Conservation (phyloP, 2,113 vertebrate species). For the Columba janthina region DNA sequence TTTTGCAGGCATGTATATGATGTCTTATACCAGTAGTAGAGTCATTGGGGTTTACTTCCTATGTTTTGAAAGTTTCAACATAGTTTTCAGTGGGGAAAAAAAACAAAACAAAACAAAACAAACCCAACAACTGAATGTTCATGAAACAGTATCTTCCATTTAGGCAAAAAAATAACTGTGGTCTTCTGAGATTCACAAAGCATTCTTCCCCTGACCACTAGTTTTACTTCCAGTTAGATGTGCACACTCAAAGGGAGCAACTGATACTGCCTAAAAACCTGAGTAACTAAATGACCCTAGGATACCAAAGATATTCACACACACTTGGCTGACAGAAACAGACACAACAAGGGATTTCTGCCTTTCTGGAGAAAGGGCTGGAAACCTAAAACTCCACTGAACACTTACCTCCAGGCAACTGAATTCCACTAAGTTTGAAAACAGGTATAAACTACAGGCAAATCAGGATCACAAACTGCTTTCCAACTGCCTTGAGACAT, state of each 20-base stretch:
- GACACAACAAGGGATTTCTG: neutral
- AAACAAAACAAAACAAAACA: neutral
- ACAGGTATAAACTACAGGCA: neutral
- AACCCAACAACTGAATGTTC: neutral
- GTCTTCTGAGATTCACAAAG: neutral
- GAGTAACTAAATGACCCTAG: neutral
- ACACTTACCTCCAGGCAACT: neutral
- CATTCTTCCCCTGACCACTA: neutral
- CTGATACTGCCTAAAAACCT: accelerated
- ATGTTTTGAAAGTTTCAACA: neutral
- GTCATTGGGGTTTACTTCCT: neutral
- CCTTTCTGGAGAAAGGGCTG: neutral
- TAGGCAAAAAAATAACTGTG: neutral
- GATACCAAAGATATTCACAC: neutral
- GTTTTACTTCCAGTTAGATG: neutral
- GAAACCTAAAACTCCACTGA: neutral
- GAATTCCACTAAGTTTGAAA: neutral
- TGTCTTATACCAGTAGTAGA: neutral
- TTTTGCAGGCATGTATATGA: neutral
- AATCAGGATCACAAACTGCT: neutral
- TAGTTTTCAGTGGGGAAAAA: neutral
- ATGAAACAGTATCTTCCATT: neutral
- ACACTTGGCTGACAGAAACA: neutral
- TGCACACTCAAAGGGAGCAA: neutral
- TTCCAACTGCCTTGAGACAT: neutral